phyloP scores from a whole-genome alignment of 2,113 vertebrate species.

The Mirounga angustirostris region DNA sequence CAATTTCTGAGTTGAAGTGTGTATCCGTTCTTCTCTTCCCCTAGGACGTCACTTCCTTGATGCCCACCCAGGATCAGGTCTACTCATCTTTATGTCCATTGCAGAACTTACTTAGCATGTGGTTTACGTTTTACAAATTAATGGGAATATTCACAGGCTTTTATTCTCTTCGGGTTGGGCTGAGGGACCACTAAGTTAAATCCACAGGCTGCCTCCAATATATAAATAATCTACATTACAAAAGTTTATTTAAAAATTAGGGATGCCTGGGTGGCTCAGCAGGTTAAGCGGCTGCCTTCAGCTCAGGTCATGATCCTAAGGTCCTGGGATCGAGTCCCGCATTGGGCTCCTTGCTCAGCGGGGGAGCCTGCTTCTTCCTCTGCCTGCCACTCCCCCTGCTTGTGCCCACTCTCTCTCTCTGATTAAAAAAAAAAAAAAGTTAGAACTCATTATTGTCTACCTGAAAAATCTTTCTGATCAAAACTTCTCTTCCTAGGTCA shows the following conservation, averaged over 20 bases:
- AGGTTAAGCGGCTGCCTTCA: too few species aligned
- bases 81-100: not conserved
- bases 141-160: not conserved
- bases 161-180: not conserved
- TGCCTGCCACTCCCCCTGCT: too few species aligned
- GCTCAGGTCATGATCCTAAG: not conserved
- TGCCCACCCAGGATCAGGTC: not conserved
- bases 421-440: not conserved
- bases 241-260: constrained; percentile 8
- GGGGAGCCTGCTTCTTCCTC: not conserved
- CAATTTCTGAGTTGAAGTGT: not conserved
- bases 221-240: not conserved
- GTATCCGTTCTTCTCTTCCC: not conserved
- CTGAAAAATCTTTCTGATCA: not conserved
- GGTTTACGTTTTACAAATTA: not conserved
- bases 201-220: not conserved
- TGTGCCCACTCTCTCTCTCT: not conserved
- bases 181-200: not conserved
- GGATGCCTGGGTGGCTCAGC: not conserved
- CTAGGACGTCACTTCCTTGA: not conserved
- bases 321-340: not conserved
- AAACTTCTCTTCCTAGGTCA: constrained; percentile 26
- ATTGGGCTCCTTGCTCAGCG: not conserved
- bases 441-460: not conserved
- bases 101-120: not conserved